Base-by-base conservation (phyloP, 2,797 vertebrate genomes). In the Trematomus bernacchii region DNA sequence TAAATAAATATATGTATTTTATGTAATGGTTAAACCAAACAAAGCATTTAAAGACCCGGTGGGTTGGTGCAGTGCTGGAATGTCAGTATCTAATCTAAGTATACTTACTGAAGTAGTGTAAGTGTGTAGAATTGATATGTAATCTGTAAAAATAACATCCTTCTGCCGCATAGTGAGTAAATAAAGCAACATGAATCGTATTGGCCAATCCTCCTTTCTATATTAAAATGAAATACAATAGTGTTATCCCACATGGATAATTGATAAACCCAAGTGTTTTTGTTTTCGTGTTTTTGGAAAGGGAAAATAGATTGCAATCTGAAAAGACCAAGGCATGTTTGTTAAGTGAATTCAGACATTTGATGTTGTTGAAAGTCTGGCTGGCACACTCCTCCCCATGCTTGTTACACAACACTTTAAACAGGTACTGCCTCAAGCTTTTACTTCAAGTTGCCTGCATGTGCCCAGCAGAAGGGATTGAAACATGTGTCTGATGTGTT, bases 291-390 rank as follows among this genome's bases (percentile, higher is more conserved):
- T 37, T 37, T 33, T 19, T 53, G 10, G 13, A 42, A 12, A 6
- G 4, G 40, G 37, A 59, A 51, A 47, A 16, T 11, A 23, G 40
- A 30, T 27, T 27, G 27, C 16, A 37, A 27, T 6, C 21, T 46
- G 59, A 23, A 55, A 54, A 42, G 16, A 16, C 55, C 52, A 16
- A 2, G 16, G 37, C 18, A 12, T 10, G 37, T 14, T 13, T 40
- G 44, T 47, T 48, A 33, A 43, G 43, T 60, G 19, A 53, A 58
- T 50, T 61, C 27, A 76, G 47, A 70, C 23, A 3, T 73, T 43
- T 73, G 47, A 71, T n/a, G n/a, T 19, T 70, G 69, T 58, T 73
- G 11, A 60, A 71, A 30, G 33, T 43, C 33, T 55, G 13, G n/a
- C 13, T n/a, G 47, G 48, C 50, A 47, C 43, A 42, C 7, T 23